Percentiles rank a stretch among this genome's conserved stretches.
phyloP scores from a whole-genome alignment of 2,113 vertebrate genomes.

The Ascaphus truei region DNA sequence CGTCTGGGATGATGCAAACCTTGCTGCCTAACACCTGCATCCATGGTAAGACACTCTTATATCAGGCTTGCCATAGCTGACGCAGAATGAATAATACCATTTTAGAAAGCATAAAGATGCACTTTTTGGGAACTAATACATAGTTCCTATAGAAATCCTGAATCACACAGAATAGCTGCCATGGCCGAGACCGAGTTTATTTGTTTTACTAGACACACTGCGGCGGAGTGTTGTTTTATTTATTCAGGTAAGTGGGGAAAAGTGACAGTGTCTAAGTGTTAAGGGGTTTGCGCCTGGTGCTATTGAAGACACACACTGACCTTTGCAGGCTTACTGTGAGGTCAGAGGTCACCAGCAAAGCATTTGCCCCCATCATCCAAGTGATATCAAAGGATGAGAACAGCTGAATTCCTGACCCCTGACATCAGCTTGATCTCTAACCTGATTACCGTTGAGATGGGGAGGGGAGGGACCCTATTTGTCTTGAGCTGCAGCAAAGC shows the following conservation, averaged over 20 bases:
- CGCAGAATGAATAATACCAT: no score
- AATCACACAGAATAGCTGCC: no score
- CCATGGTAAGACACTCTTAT: no score
- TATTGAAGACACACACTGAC: background rate
- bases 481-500: slow-evolving; percentile 14
- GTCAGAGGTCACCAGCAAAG: slow-evolving; percentile 25
- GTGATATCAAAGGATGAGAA: slow-evolving; percentile 38
- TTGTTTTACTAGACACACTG: background rate
- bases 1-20: no score
- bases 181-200: no score
- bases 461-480: slow-evolving; percentile 3
- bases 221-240: slow-evolving; percentile 5
- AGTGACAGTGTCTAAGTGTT: slow-evolving; percentile 10
- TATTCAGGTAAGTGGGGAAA: slow-evolving; percentile 12
- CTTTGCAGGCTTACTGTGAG: slow-evolving; percentile 25
- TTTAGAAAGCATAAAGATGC: no score
- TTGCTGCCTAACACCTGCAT: no score
- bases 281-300: background rate
- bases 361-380: slow-evolving; percentile 20
- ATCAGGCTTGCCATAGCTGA: no score
- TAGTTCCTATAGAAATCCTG: no score
- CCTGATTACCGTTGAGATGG: slow-evolving; percentile 22
- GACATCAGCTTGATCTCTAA: slow-evolving; percentile 47
- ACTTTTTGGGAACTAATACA: no score
- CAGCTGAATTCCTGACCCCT: slow-evolving; percentile 45